Base-by-base conservation (phyloP, 1,140 invertebrate genomes). In the Anastrepha obliqua region DNA sequence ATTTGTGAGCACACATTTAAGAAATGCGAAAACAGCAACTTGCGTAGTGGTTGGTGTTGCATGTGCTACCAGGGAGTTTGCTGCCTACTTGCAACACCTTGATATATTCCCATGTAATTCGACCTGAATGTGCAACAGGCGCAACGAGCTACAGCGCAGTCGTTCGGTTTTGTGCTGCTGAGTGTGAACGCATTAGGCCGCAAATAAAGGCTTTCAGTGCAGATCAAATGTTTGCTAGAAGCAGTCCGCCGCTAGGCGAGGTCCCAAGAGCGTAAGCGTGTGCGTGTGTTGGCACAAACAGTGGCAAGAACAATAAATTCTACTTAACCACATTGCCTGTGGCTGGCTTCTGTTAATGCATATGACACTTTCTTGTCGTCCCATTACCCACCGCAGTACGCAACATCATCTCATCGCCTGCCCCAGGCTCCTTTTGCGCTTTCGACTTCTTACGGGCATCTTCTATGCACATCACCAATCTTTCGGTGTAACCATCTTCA, bases 301-400 rank as follows among this genome's bases (percentile, higher is more conserved):
- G 47, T 81, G 74, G 17, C n/a, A 20, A 58, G 20, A 51, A 81
- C 29, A 81, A 81, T 81, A 81, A 81, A 55, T 81, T 81, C n/a
- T 81, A 58, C n/a, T 81, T 81, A 55, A 81, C 74, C 47, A 51
- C 20, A 55, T n/a, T 81, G 47, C 51, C 3, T 6, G 42, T n/a
- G 42, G 70, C 39, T 13, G 17, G 70, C 70, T 74, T 4, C 70
- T 9, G 70, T 47, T 47, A 74, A 47, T 74, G 29, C 67, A 44
- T 47, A 9, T 74, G 70, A 42, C 7, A 74, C 44, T 5, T 47
- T 74, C 13, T 74, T 47, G 9, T 15, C 17, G 42, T 17, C 13
- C 44, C 70, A 42, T 67, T 42, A 67, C 62, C 9, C 20, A 67
- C 1, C 6, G 13, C 39, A 39, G 20, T 39, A 29, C 13, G 65